phyloP scores from a whole-genome alignment of 2,113 vertebrate genomes.

The Montifringilla adamsi region DNA sequence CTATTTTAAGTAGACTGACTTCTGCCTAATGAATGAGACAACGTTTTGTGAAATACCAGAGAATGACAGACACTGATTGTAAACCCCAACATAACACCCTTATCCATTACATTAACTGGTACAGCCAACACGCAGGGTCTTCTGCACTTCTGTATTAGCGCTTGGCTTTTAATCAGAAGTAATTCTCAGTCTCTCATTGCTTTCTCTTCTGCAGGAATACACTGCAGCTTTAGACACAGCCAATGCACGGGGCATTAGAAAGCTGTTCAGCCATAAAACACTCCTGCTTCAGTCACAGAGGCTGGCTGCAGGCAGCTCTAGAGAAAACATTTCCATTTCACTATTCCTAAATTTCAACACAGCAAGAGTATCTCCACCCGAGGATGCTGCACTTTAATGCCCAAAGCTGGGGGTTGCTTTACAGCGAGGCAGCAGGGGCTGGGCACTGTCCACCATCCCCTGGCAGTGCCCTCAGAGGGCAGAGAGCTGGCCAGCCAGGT shows the following conservation, averaged over 20 bases:
- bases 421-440: accelerated
- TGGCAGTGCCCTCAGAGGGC: not conserved
- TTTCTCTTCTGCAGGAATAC: not conserved
- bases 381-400: not conserved
- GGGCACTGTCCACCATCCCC: not conserved
- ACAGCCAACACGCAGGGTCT: not conserved
- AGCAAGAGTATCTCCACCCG: not conserved
- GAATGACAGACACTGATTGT: not conserved
- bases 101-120: not conserved
- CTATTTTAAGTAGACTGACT: not conserved
- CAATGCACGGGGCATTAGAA: not conserved
- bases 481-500: constrained; percentile 75
- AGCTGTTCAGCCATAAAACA: not conserved
- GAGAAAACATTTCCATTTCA: not conserved
- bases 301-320: not conserved
- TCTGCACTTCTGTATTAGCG: not conserved
- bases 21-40: not conserved
- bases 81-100: not conserved
- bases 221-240: not conserved
- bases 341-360: not conserved
- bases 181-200: not conserved
- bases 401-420: not conserved
- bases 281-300: not conserved
- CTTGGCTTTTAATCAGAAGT: not conserved
- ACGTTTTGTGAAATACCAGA: not conserved